Evolutionary conservation across 2,797 vertebrate genomes (phyloP).

Genomic region (Sitta carolinensis): DNA sequence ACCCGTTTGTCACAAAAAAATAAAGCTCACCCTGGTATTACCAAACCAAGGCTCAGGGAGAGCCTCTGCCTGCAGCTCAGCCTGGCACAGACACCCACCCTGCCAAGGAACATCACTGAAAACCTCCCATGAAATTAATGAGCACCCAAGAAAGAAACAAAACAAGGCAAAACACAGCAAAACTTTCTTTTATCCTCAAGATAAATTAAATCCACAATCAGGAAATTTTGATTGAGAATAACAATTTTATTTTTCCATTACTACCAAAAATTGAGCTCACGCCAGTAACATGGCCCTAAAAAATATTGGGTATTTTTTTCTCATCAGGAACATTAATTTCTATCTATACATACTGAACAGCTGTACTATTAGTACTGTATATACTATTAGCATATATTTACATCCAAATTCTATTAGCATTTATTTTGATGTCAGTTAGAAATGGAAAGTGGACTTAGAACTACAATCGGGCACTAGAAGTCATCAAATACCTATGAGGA

Average conservation of each 20-base stretch:
- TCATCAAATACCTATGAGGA: neutral
- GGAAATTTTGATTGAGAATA: neutral
- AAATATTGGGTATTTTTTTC: neutral
- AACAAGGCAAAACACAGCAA: neutral
- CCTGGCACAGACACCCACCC: fast-evolving
- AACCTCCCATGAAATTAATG: neutral
- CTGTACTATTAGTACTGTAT: neutral
- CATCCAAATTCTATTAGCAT: neutral
- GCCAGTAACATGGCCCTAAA: neutral
- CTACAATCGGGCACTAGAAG: neutral
- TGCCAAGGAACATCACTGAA: neutral
- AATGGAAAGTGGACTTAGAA: neutral
- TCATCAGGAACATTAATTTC: neutral
- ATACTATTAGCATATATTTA: neutral
- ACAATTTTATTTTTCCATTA: neutral
- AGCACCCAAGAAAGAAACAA: neutral
- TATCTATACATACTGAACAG: neutral
- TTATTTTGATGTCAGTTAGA: neutral
- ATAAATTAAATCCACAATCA: neutral
- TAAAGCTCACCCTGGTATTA: neutral
- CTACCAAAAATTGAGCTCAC: neutral
- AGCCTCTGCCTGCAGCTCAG: neutral
- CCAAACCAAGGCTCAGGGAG: neutral
- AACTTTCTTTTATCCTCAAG: fast-evolving
- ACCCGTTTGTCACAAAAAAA: neutral